A percentile compares a stretch with the other conserved stretches of the same genome.
Evolutionary conservation across 2,888 invertebrate genomes (phyloP).

Genomic region (Drosophila cracens): DNA sequence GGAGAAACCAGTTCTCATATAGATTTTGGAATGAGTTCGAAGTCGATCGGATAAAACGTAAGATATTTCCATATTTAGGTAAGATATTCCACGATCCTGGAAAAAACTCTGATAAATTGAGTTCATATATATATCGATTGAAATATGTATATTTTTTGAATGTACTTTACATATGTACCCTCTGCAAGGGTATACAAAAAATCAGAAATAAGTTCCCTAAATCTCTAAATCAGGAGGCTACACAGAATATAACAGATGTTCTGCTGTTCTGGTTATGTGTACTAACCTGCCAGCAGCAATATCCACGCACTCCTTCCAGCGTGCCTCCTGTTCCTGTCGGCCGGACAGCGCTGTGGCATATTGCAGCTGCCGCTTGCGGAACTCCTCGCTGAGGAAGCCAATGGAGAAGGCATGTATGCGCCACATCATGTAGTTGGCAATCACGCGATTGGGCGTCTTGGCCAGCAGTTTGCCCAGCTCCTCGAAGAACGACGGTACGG

Average conservation of each 20-base stretch:
- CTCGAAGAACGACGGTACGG: constrained; percentile 92
- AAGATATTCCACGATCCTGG: not conserved
- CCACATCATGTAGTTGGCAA: constrained; percentile 97
- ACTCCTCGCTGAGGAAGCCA: constrained; percentile 91
- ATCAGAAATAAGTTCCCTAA: not conserved
- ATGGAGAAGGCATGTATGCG: constrained; percentile 93
- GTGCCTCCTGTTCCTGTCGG: constrained; percentile 92
- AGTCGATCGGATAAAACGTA: not conserved
- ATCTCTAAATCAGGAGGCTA: constrained; percentile 3
- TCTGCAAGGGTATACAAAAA: constrained; percentile 20
- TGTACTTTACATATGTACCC: not conserved
- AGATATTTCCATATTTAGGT: not conserved
- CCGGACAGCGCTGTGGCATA: constrained; percentile 93
- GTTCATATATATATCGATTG: not conserved
- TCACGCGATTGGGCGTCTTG: constrained; percentile 87
- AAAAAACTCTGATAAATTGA: not conserved
- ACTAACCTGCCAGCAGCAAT: constrained; percentile 90
- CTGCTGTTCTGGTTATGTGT: not conserved
- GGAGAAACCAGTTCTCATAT: not conserved
- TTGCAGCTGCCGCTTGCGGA: constrained; percentile 91
- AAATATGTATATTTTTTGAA: not conserved
- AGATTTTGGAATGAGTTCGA: not conserved
- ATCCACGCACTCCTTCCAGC: constrained; percentile 97
- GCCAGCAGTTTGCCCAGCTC: constrained; percentile 88
- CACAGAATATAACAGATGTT: not conserved